phyloP scores from a whole-genome alignment of 2,113 vertebrate genomes.

The Eptatretus burgeri region DNA sequence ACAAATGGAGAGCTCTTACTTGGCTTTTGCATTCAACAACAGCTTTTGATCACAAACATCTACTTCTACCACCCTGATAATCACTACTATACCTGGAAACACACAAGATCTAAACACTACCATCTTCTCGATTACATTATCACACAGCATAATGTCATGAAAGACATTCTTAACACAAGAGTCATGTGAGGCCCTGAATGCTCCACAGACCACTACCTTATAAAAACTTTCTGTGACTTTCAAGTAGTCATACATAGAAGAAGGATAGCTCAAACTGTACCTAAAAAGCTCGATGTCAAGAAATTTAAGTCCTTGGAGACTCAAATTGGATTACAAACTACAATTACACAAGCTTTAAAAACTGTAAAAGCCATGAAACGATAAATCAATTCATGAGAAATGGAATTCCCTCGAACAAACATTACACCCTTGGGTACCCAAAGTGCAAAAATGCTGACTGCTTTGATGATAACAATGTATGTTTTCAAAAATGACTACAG shows the following conservation, averaged over 20 bases:
- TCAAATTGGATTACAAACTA: not conserved
- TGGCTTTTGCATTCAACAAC: not conserved
- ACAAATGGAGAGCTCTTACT: not conserved
- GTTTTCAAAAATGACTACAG: not conserved
- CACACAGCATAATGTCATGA: not conserved
- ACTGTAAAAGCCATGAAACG: not conserved
- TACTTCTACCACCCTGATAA: not conserved
- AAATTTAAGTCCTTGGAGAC: not conserved
- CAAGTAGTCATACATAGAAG: not conserved
- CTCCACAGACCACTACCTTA: not conserved
- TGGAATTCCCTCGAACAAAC: not conserved
- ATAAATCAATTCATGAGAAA: not conserved
- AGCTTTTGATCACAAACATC: not conserved
- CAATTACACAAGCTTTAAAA: not conserved
- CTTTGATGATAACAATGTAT: not conserved
- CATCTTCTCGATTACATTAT: not conserved
- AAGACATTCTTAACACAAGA: not conserved
- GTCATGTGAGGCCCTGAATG: too few species aligned
- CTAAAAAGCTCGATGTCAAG: not conserved
- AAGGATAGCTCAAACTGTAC: not conserved
- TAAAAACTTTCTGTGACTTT: conserved; percentile 1
- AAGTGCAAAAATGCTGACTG: not conserved
- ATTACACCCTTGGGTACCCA: not conserved
- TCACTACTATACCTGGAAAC: not conserved
- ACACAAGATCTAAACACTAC: not conserved